Evolutionary conservation across 2,888 invertebrate species (phyloP), one percentile per base, ranked within the genome.

Genomic region (Dryomyza anilis): DNA sequence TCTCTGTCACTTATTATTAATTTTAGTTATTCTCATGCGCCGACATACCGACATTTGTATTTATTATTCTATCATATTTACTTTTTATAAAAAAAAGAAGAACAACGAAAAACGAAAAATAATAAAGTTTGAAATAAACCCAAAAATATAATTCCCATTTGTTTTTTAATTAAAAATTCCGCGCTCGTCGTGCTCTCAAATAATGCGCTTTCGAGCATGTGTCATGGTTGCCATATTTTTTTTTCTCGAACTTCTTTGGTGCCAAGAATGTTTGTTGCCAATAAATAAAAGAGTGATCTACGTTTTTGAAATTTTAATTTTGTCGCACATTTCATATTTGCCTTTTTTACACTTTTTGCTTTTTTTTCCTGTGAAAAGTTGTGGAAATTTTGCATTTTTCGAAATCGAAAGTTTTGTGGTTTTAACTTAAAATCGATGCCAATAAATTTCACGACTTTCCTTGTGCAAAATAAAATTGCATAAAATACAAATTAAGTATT

Each of bases 281-380:
- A n/a, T n/a, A n/a, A n/a, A n/a, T n/a, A n/a, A n/a, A n/a, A 50
- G 21, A 27, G 4, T 27, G 7, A 16, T 10, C 30, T 8, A 57
- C 43, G 29, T 43, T 57, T 57, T 57, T 57, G 43, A 7, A 25
- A 57, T 57, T 43, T 57, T 27, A 57, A 57, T n/a, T 56, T 12
- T 27, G 8, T 33, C 33, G 12, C 23, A 21, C 36, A n/a, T n/a
- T n/a, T n/a, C n/a, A n/a, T n/a, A n/a, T 10, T 39, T 56, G 23
- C 1, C 3, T 39, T 56, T 43, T 16, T 43, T 43, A 43, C 43
- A 8, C 16, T 43, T 43, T 6, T 16, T 7, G n/a, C 19, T 43
- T 16, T 16, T 16, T 14, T 1, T 39, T 4, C 14, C 39, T n/a
- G 1, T 16, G 4, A n/a, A 3, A 4, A 14, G 14, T 14, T 25